These are phyloP conservation scores for Auanema freiburgensis DNA, from an alignment of 2,888 invertebrate genomes.

Conservation along the genomic window DNA sequence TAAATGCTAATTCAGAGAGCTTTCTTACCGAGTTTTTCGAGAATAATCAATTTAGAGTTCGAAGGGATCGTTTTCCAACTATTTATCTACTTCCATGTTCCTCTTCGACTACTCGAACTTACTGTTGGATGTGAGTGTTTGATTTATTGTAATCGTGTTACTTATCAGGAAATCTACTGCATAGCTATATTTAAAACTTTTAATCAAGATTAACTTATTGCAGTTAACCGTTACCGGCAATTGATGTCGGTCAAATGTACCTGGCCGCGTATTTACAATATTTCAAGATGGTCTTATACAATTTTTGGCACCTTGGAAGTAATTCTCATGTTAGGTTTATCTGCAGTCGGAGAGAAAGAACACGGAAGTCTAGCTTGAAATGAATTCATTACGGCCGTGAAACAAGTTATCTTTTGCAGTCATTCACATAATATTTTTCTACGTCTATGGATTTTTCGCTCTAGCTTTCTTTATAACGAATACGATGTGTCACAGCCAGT, in stretches of 20 bases:
- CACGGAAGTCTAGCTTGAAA: conserved; percentile 27
- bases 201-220: conserved; percentile 23
- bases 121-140: conserved; percentile 53
- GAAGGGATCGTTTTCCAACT: conserved; percentile 60
- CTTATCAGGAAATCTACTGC: no score
- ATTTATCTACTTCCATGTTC: conserved; percentile 57
- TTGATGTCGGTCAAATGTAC: conserved; percentile 41
- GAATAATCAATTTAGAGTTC: conserved; percentile 59
- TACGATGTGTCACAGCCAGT: conserved; percentile 54
- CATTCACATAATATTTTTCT: conserved; percentile 53
- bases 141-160: neutral
- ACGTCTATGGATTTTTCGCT: conserved; percentile 54
- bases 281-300: conserved; percentile 48
- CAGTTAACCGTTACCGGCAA: conserved; percentile 54
- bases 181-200: neutral
- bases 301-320: conserved; percentile 60
- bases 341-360: conserved; percentile 59
- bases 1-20: conserved; percentile 48
- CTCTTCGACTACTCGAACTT: conserved; percentile 53
- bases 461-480: conserved; percentile 56
- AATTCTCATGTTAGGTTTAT: conserved; percentile 67
- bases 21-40: conserved; percentile 56
- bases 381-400: neutral
- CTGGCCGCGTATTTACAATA: conserved; percentile 45
- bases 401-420: conserved; percentile 31